These are phyloP conservation scores for Discoglossus pictus DNA, from an alignment of 2,797 vertebrate genomes.

Conservation along the genomic window DNA sequence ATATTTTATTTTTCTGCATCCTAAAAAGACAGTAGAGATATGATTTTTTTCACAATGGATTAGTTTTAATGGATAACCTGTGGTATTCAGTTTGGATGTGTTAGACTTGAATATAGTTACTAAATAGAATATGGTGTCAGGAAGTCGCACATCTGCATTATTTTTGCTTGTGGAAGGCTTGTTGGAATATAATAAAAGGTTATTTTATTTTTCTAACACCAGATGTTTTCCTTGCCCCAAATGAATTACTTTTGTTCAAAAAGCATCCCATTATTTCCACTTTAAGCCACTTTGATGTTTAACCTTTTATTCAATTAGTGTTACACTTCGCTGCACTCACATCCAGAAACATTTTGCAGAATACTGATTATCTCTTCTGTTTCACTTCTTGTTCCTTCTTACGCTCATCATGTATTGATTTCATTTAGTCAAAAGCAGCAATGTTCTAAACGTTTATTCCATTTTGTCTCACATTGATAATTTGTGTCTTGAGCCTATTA, in stretches of 20 bases:
- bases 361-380: conserved; percentile 34
- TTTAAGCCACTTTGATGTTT: conserved; percentile 41
- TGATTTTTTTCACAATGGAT: background rate
- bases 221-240: conserved; percentile 29
- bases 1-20: no score
- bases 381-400: conserved; percentile 12
- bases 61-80: conserved; percentile 23
- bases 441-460: conserved; percentile 10
- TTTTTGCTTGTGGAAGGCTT: conserved; percentile 11
- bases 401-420: conserved; percentile 29
- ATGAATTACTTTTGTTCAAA: conserved; percentile 26
- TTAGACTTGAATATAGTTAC: conserved; percentile 2
- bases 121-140: conserved; percentile 20
- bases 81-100: background rate
- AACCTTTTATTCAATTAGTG: conserved; percentile 41
- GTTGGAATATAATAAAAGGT: conserved; percentile 23
- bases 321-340: conserved; percentile 19
- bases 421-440: conserved; percentile 6
- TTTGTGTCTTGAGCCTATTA: conserved; percentile 11
- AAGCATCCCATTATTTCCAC: conserved; percentile 35
- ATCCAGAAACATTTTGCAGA: conserved; percentile 38
- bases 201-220: conserved; percentile 28
- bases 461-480: conserved; percentile 17
- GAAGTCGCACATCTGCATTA: conserved; percentile 14
- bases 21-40: background rate